phyloP scores from a whole-genome alignment of 2,888 invertebrate genomes.

The Catocala sponsa region DNA sequence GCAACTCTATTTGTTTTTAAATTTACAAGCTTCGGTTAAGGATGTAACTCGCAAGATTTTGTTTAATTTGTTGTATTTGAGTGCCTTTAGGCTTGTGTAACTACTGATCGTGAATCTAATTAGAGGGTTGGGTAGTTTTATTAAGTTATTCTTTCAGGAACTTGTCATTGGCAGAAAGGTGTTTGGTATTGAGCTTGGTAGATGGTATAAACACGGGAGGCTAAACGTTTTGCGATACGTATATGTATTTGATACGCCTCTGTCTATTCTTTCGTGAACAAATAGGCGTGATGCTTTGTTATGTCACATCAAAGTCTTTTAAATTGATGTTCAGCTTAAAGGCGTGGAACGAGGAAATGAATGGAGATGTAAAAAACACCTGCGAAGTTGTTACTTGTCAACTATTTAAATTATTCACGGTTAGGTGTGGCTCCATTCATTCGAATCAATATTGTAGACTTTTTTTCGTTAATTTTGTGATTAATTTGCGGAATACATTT shows the following conservation, averaged over 20 bases:
- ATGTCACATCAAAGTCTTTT: too few relatives aligned
- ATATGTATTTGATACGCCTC: neutral
- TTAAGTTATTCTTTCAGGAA: too few relatives aligned
- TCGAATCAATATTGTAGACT: constrained; percentile 39
- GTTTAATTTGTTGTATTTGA: too few relatives aligned
- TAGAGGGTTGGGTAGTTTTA: too few relatives aligned
- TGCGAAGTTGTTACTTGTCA: constrained; percentile 16
- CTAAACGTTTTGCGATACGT: too few relatives aligned
- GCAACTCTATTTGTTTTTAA: constrained; percentile 61
- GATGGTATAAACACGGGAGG: too few relatives aligned
- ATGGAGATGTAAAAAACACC: constrained; percentile 24
- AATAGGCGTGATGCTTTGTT: too few relatives aligned
- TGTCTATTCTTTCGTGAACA: too few relatives aligned
- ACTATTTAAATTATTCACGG: constrained; percentile 26
- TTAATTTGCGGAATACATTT: constrained; percentile 43
- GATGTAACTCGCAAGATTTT: constrained; percentile 14
- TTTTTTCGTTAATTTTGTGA: constrained; percentile 27
- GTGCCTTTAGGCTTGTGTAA: too few relatives aligned
- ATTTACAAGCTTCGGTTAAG: constrained; percentile 51
- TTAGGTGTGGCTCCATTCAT: constrained; percentile 43
- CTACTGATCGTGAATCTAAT: too few relatives aligned
- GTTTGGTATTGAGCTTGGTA: too few relatives aligned
- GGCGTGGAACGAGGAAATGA: constrained; percentile 31
- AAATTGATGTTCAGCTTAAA: constrained; percentile 27
- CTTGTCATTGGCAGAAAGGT: too few relatives aligned